A percentile compares a stretch with the other conserved stretches of the same genome.
Evolutionary conservation across 2,113 vertebrate species (phyloP).

Genomic region (Etheostoma spectabile): DNA sequence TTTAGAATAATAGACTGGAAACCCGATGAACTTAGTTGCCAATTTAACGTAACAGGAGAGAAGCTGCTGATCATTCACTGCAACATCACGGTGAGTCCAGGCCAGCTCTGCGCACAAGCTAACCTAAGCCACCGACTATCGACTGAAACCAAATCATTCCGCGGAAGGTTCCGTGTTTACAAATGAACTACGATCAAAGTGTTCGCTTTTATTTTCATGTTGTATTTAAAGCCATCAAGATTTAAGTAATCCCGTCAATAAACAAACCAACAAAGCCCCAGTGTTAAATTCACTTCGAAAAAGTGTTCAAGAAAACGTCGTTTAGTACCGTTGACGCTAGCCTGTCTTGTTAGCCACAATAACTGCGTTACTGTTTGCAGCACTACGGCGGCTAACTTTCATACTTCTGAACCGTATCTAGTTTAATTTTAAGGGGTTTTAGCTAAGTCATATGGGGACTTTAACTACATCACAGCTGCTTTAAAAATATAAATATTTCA

Average conservation of each 20-base stretch:
- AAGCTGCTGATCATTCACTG: slow-evolving; percentile 94
- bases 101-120: slow-evolving; percentile 68
- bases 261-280: background rate
- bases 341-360: slow-evolving; percentile 64
- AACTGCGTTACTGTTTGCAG: slow-evolving; percentile 61
- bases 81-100: slow-evolving; percentile 94
- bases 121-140: slow-evolving; percentile 66
- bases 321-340: slow-evolving; percentile 65
- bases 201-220: background rate
- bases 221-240: background rate
- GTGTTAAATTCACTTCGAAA: slow-evolving; percentile 30
- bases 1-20: slow-evolving; percentile 97
- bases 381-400: slow-evolving; percentile 44
- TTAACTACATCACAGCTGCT: background rate
- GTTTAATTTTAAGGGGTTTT: background rate
- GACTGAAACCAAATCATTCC: slow-evolving; percentile 56
- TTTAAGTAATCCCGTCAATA: rapidly evolving
- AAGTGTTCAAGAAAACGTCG: slow-evolving; percentile 33
- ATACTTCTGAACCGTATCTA: background rate
- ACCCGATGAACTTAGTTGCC: slow-evolving; percentile 95
- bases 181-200: slow-evolving; percentile 28
- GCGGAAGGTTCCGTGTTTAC: slow-evolving; percentile 61
- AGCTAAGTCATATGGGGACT: background rate
- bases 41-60: slow-evolving; percentile 90
- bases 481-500: background rate